phyloP scores from a whole-genome alignment of 2,113 vertebrate genomes.

The Tiliqua scincoides region DNA sequence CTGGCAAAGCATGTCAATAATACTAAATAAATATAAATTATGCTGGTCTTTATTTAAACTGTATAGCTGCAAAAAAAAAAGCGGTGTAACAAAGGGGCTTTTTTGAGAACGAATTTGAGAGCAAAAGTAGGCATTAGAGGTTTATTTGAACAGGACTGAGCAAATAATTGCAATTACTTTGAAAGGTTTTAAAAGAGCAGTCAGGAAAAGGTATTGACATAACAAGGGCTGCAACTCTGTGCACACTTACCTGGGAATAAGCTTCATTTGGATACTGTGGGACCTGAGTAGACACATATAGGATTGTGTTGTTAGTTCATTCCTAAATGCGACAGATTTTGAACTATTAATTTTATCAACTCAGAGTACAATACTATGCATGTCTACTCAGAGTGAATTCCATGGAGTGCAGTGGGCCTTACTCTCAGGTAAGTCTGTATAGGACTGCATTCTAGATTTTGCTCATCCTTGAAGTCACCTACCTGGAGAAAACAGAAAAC shows the following conservation, averaged over 20 bases:
- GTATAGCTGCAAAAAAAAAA: constrained; percentile 41
- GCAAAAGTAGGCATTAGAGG: neutral
- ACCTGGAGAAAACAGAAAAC: accelerated
- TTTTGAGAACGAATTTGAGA: constrained; percentile 37
- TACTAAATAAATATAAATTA: constrained; percentile 51
- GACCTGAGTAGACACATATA: no score
- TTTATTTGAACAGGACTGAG: constrained; percentile 1
- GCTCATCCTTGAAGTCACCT: neutral
- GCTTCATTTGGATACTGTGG: no score
- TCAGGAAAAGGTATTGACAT: neutral
- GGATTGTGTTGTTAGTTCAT: no score
- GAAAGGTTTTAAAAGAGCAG: constrained; percentile 6
- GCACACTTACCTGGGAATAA: no score
- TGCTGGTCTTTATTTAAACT: constrained; percentile 49
- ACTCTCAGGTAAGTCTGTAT: neutral
- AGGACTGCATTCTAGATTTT: neutral
- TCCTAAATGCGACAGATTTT: neutral
- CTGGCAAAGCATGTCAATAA: constrained; percentile 51
- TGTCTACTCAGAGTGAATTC: neutral
- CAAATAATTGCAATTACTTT: neutral
- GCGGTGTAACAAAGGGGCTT: constrained; percentile 19
- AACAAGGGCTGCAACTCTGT: neutral
- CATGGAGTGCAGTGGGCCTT: neutral
- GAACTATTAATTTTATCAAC: neutral
- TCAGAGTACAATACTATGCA: neutral